Percentiles rank a stretch among this genome's conserved stretches.
Conservation (phyloP, 2,113 vertebrate genomes). For the Carassius carassius region DNA sequence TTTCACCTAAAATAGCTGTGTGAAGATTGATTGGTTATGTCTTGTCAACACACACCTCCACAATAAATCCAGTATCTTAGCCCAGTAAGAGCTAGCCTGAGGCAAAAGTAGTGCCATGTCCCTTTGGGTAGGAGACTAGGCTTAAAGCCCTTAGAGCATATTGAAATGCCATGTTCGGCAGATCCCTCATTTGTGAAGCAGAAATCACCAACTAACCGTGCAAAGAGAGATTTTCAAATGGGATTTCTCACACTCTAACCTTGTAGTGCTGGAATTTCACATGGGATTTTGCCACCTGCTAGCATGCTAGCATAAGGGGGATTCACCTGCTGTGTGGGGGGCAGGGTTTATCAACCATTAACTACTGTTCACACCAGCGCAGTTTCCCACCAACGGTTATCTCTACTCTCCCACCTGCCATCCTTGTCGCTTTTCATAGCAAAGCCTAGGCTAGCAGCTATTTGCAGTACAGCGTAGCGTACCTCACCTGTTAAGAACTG, state of each 20-base stretch:
- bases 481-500: conserved; percentile 25
- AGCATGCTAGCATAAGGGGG: conserved; percentile 35
- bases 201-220: conserved; percentile 31
- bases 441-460: conserved; percentile 35
- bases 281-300: conserved; percentile 53
- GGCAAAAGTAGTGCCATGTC: not conserved
- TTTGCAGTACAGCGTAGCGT: conserved; percentile 35
- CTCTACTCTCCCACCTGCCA: conserved; percentile 46
- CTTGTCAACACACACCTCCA: conserved; percentile 29
- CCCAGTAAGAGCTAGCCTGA: conserved; percentile 29
- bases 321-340: conserved; percentile 43
- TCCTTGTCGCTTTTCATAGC: not conserved
- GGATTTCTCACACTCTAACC: conserved; percentile 49
- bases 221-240: conserved; percentile 45
- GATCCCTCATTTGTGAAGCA: conserved; percentile 48
- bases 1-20: not conserved
- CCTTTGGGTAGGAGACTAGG: conserved; percentile 32
- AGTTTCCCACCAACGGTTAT: conserved; percentile 45
- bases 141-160: conserved; percentile 37
- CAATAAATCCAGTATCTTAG: conserved; percentile 47
- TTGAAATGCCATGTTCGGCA: conserved; percentile 30
- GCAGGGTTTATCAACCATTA: conserved; percentile 53
- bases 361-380: conserved; percentile 42
- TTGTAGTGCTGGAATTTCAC: conserved; percentile 51
- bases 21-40: conserved; percentile 26